Percentiles rank a stretch among this genome's conserved stretches.
Conservation (phyloP, 1,140 invertebrate species). For the Euschistus heros region DNA sequence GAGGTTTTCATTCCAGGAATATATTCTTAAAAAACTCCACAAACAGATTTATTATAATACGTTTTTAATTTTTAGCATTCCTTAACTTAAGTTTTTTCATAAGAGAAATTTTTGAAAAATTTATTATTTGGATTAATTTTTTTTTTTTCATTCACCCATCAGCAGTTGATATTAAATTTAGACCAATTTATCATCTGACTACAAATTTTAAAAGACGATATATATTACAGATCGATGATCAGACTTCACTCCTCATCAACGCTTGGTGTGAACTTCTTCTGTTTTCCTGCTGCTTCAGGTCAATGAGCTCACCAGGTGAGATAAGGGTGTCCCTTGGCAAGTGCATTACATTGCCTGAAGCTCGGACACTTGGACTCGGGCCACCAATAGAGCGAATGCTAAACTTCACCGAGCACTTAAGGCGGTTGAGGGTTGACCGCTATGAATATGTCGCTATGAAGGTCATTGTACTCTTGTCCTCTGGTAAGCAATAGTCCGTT, state of each 20-base stretch:
- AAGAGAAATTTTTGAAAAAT: too few species aligned
- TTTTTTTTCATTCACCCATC: too few species aligned
- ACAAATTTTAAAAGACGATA: too few species aligned
- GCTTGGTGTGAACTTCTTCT: conserved; percentile 93
- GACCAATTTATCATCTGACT: too few species aligned
- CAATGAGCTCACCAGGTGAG: conserved; percentile 73
- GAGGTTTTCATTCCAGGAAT: too few species aligned
- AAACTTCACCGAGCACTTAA: conserved; percentile 83
- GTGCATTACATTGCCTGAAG: conserved; percentile 63
- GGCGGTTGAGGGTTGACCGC: conserved; percentile 80
- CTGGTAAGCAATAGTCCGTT: conserved; percentile 48
- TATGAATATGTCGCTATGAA: conserved; percentile 97
- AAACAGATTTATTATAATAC: too few species aligned
- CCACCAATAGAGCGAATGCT: conserved; percentile 88
- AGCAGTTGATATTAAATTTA: too few species aligned
- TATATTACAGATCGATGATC: conserved; percentile 75
- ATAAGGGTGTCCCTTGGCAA: conserved; percentile 68
- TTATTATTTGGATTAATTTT: too few species aligned
- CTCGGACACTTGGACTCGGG: conserved; percentile 54
- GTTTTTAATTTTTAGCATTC: too few species aligned
- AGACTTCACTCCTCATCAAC: conserved; percentile 91
- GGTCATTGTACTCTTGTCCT: conserved; percentile 84
- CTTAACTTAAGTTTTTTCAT: too few species aligned
- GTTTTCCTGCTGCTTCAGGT: conserved; percentile 84
- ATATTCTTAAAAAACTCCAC: too few species aligned